Conservation (phyloP, 2,113 vertebrate species). For the Esox niger region DNA sequence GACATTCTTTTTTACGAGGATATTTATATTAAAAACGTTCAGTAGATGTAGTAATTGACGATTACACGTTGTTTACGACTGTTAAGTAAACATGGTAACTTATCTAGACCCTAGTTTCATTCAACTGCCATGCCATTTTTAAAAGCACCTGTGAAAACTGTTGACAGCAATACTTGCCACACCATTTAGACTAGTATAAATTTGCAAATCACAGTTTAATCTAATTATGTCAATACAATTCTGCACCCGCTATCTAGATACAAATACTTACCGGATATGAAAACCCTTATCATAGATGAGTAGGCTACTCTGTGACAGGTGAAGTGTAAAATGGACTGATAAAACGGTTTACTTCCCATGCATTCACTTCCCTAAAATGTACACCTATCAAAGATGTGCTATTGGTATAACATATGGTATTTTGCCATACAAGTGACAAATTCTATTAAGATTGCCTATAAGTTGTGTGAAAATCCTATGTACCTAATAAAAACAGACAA, state of each 20-base stretch:
- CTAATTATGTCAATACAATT: background rate
- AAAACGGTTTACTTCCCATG: background rate
- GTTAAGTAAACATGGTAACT: too few species aligned
- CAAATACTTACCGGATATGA: background rate
- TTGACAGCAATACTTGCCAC: too few species aligned
- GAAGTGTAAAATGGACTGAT: slow-evolving; percentile 10
- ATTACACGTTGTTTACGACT: too few species aligned
- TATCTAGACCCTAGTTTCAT: too few species aligned
- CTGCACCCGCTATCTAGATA: background rate
- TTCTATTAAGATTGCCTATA: too few species aligned
- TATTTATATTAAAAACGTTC: too few species aligned
- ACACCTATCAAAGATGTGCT: background rate
- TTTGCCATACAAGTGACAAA: background rate
- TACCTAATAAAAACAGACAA: too few species aligned
- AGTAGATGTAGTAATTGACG: too few species aligned
- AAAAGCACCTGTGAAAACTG: background rate
- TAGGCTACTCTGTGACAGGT: background rate
- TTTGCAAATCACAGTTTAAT: background rate
- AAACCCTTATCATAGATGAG: background rate
- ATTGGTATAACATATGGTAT: background rate
- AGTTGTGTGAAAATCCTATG: too few species aligned
- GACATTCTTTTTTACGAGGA: too few species aligned
- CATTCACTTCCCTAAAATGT: background rate
- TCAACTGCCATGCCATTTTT: background rate
- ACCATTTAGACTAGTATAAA: too few species aligned